Conservation (phyloP, 1,140 invertebrate species). For the Charaxes varanes region DNA sequence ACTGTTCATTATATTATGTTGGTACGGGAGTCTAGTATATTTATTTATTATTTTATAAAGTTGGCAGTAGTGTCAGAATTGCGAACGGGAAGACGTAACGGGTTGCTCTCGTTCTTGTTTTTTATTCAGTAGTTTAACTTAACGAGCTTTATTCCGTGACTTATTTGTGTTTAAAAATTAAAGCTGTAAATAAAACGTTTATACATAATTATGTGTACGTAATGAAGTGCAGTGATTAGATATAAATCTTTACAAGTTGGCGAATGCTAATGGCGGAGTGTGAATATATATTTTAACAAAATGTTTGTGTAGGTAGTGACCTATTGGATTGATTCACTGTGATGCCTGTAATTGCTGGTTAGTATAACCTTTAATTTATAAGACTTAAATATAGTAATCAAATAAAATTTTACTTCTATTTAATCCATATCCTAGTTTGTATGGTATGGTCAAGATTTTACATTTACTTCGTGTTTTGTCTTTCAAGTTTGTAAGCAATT, state of each 20-base stretch:
- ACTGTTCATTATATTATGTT: constrained; percentile 18
- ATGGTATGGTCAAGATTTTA: constrained; percentile 14
- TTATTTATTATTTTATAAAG: constrained; percentile 48
- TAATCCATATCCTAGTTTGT: no score
- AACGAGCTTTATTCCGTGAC: constrained; percentile 40
- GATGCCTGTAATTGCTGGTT: constrained; percentile 43
- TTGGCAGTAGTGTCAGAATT: constrained; percentile 51
- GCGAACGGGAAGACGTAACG: constrained; percentile 44
- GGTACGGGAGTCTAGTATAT: constrained; percentile 41
- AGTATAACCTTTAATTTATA: constrained; percentile 16
- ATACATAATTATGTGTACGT: constrained; percentile 20
- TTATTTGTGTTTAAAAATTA: constrained; percentile 41
- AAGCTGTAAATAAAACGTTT: constrained; percentile 14
- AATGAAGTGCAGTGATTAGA: constrained; percentile 27
- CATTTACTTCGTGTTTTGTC: constrained; percentile 1
- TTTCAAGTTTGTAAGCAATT: constrained; percentile 35
- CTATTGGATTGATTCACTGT: constrained; percentile 34
- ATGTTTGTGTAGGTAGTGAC: constrained; percentile 47
- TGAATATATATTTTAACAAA: constrained; percentile 23
- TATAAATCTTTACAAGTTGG: constrained; percentile 35
- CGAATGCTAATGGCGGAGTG: constrained; percentile 49
- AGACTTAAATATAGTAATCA: no score
- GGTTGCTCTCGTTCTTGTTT: constrained; percentile 39
- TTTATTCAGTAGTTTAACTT: constrained; percentile 31
- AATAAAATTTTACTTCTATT: no score